Evolutionary conservation across 2,888 invertebrate species (phyloP).

Genomic region (Lasioglossum oenotherae): DNA sequence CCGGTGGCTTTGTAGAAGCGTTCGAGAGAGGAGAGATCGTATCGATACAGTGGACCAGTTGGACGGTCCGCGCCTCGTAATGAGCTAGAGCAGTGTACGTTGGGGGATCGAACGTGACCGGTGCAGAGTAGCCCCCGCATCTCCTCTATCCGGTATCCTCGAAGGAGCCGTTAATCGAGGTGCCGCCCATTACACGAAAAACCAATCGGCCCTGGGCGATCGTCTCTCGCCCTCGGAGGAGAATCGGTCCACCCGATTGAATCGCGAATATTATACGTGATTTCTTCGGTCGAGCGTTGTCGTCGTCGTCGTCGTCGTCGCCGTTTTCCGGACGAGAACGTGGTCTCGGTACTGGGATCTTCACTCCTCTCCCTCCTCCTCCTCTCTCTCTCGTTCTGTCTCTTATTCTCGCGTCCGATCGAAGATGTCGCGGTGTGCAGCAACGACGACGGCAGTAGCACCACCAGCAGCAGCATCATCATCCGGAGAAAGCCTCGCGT

Average conservation of each 20-base stretch:
- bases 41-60: slow-evolving; percentile 47
- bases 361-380: neutral
- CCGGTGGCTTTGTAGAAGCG: slow-evolving; percentile 23
- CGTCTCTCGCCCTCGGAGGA: slow-evolving; percentile 22
- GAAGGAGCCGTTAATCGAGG: slow-evolving; percentile 59
- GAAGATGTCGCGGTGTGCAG: slow-evolving; percentile 53
- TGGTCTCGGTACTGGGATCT: neutral
- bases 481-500: neutral
- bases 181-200: slow-evolving; percentile 54
- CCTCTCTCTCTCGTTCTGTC: neutral
- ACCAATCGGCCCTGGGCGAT: slow-evolving; percentile 39
- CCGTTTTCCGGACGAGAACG: neutral
- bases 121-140: slow-evolving; percentile 25
- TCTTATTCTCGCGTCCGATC: slow-evolving; percentile 25
- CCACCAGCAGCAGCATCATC: slow-evolving; percentile 7
- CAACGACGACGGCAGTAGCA: neutral
- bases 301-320: neutral
- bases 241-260: slow-evolving; percentile 46
- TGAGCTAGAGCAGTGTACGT: slow-evolving; percentile 55
- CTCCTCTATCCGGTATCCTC: slow-evolving; percentile 41
- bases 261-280: slow-evolving; percentile 52
- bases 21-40: slow-evolving; percentile 47
- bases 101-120: slow-evolving; percentile 66
- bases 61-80: slow-evolving; percentile 54
- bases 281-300: neutral